These are phyloP conservation scores for Siniperca knerii DNA, from an alignment of 2,113 vertebrate species.

Conservation along the genomic window DNA sequence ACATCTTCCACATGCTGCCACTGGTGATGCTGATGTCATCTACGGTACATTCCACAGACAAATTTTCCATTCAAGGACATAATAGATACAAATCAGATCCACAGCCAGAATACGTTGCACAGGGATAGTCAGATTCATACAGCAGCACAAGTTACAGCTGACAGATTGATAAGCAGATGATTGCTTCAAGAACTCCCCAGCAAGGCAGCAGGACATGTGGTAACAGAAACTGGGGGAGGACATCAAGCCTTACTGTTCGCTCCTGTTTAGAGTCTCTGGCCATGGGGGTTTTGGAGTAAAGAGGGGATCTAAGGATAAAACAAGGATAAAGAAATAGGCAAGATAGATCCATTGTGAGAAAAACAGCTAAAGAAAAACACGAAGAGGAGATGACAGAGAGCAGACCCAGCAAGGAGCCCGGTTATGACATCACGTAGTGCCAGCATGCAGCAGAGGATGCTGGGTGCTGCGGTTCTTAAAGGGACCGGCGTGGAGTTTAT, in stretches of 20 bases:
- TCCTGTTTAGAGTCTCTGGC: slow-evolving; percentile 47
- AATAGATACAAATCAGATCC: slow-evolving; percentile 50
- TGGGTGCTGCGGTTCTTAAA: slow-evolving; percentile 80
- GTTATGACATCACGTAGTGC: slow-evolving; percentile 73
- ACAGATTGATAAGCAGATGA: slow-evolving; percentile 37
- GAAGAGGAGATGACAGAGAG: slow-evolving; percentile 57
- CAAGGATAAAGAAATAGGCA: slow-evolving; percentile 48
- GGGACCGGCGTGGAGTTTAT: slow-evolving; percentile 62
- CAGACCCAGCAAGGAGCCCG: slow-evolving; percentile 66
- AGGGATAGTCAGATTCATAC: slow-evolving; percentile 37
- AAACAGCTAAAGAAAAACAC: slow-evolving; percentile 43
- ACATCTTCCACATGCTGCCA: slow-evolving; percentile 27
- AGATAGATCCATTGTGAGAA: slow-evolving; percentile 61
- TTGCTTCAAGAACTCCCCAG: slow-evolving; percentile 49
- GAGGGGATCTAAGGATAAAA: slow-evolving; percentile 49
- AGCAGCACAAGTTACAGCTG: slow-evolving; percentile 46
- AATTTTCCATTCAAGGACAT: slow-evolving; percentile 28
- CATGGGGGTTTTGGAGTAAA: slow-evolving; percentile 29
- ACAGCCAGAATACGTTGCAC: slow-evolving; percentile 26
- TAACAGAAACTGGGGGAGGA: slow-evolving; percentile 55
- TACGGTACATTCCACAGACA: slow-evolving; percentile 29
- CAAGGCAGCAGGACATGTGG: slow-evolving; percentile 58
- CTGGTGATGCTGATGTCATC: slow-evolving; percentile 20
- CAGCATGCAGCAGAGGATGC: slow-evolving; percentile 73
- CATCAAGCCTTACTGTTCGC: slow-evolving; percentile 54